These are phyloP conservation scores for Nysson spinosus DNA, from an alignment of 2,888 invertebrate species.

Conservation along the genomic window DNA sequence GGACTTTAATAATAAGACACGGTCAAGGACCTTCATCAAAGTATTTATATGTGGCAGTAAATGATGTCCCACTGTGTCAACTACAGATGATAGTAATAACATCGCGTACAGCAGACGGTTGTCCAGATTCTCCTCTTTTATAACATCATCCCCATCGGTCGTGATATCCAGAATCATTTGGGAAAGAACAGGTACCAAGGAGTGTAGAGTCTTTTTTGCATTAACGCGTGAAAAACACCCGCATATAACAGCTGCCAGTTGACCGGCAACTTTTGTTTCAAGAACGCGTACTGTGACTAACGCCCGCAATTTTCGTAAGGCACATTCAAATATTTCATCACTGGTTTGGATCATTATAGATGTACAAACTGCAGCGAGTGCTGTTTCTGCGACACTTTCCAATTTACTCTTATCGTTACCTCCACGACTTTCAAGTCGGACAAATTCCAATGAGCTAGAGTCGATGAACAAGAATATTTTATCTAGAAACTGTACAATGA, in stretches of 20 bases:
- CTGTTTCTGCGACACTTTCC: constrained; percentile 85
- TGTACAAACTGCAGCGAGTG: constrained; percentile 83
- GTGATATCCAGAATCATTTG: constrained; percentile 80
- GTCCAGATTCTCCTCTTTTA: constrained; percentile 87
- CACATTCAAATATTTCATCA: constrained; percentile 80
- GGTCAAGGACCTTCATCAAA: constrained; percentile 84
- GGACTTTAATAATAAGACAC: constrained; percentile 84
- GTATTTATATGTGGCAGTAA: constrained; percentile 83
- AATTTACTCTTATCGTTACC: constrained; percentile 82
- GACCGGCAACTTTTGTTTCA: constrained; percentile 90
- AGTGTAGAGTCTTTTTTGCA: constrained; percentile 84
- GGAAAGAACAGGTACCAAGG: constrained; percentile 86
- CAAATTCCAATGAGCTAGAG: constrained; percentile 84
- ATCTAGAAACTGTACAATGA: constrained; percentile 91
- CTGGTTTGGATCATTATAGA: constrained; percentile 86
- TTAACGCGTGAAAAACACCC: constrained; percentile 83
- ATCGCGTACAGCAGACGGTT: constrained; percentile 88
- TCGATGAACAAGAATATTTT: constrained; percentile 86
- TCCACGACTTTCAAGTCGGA: constrained; percentile 79
- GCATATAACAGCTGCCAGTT: constrained; percentile 86
- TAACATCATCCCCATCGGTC: constrained; percentile 82
- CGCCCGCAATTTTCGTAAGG: constrained; percentile 85
- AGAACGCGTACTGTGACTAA: constrained; percentile 88
- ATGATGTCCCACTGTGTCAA: constrained; percentile 83
- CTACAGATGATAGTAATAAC: constrained; percentile 85